phyloP scores from a whole-genome alignment of 2,888 invertebrate species.

The Drosophila maculinotata region DNA sequence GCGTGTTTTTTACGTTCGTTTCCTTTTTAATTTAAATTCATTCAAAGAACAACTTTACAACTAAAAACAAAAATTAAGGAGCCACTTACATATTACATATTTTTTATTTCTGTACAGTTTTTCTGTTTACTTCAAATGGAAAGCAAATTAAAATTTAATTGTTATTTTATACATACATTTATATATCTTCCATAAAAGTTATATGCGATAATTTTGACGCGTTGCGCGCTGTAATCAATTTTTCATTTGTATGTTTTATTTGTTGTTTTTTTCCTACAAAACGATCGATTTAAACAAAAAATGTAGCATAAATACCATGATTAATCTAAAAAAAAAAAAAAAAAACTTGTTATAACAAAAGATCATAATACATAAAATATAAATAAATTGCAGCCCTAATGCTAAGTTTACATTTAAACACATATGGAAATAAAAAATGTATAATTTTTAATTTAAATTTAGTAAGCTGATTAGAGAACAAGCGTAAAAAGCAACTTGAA shows the following conservation, averaged over 20 bases:
- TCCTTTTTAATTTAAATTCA: conserved; percentile 24
- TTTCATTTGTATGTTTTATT: conserved; percentile 66
- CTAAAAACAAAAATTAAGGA: conserved; percentile 6
- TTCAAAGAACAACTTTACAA: conserved; percentile 27
- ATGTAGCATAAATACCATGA: conserved; percentile 54
- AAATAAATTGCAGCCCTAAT: conserved; percentile 59
- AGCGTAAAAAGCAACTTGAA: conserved; percentile 40
- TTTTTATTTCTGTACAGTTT: conserved; percentile 67
- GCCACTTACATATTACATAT: conserved; percentile 5
- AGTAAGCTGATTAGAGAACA: conserved; percentile 65
- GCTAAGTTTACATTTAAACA: conserved; percentile 64
- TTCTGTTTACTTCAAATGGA: conserved; percentile 55
- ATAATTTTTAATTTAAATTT: conserved; percentile 68
- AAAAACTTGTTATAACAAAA: conserved; percentile 53
- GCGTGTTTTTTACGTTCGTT: conserved; percentile 43
- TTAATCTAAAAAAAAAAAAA: conserved; percentile 33
- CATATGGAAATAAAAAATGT: conserved; percentile 57
- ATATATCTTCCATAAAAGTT: conserved; percentile 57
- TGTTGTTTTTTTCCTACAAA: conserved; percentile 49
- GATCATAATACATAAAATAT: conserved; percentile 40
- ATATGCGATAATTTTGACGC: conserved; percentile 58
- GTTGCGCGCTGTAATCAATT: conserved; percentile 61
- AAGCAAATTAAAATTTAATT: conserved; percentile 45
- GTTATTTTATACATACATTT: conserved; percentile 43
- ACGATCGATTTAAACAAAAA: conserved; percentile 41